Conservation (phyloP, 2,113 vertebrate species). For the Budorcas taxicolor region DNA sequence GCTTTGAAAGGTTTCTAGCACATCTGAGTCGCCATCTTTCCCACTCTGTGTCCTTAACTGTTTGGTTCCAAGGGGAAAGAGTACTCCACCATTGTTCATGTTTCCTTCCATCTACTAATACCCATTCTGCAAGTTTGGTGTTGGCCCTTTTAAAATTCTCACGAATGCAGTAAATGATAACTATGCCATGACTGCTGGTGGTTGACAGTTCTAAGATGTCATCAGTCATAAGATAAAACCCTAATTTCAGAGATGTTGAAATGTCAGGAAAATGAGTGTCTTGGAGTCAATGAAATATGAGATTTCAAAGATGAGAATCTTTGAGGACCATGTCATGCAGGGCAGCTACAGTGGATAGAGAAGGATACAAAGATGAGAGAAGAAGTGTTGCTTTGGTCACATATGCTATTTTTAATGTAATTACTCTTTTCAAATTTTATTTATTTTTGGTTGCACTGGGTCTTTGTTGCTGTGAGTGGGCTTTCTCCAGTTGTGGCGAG, state of each 20-base stretch:
- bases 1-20: background rate
- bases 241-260: conserved; percentile 8
- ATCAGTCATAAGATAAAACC: conserved; percentile 1
- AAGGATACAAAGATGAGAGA: background rate
- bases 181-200: background rate
- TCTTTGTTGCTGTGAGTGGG: background rate
- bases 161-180: background rate
- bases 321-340: background rate
- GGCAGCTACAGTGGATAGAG: background rate
- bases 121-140: background rate
- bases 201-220: background rate
- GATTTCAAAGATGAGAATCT: background rate
- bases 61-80: background rate
- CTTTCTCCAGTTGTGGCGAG: background rate
- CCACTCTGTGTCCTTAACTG: background rate
- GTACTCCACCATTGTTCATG: background rate
- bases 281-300: background rate
- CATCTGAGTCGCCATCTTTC: background rate
- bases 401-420: background rate
- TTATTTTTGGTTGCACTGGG: background rate
- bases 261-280: background rate
- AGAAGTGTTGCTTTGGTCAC: background rate
- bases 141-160: background rate
- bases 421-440: background rate
- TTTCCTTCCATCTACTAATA: background rate